A percentile compares a stretch with the other conserved stretches of the same genome.
phyloP scores from a whole-genome alignment of 64 coral and sea anemone genomes.

The Stichodactyla mertensii region DNA sequence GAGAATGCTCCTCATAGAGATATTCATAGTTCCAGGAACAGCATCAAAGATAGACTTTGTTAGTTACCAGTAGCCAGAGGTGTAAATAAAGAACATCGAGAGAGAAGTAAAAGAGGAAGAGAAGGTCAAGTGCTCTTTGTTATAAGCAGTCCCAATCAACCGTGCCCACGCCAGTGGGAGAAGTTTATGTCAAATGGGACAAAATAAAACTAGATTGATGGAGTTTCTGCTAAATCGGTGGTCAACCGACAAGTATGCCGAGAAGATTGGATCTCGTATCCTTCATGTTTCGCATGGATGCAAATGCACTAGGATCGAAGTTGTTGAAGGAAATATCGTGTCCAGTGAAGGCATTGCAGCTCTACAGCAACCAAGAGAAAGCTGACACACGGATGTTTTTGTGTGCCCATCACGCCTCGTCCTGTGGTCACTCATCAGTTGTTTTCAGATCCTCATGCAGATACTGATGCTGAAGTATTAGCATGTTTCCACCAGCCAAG shows the following conservation, averaged over 20 bases:
- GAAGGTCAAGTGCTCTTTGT: constrained; percentile 18
- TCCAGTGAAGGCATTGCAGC: constrained; percentile 13
- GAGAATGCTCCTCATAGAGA: constrained; percentile 19
- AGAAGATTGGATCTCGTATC: constrained; percentile 26
- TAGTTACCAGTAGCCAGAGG: constrained; percentile 41
- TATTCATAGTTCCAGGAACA: constrained; percentile 20
- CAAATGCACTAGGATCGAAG: constrained; percentile 31
- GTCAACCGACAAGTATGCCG: background rate
- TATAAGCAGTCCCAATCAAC: constrained; percentile 20
- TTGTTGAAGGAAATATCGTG: constrained; percentile 12
- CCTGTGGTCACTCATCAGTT: constrained; percentile 18
- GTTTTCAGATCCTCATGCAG: constrained; percentile 28
- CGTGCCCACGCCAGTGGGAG: constrained; percentile 32
- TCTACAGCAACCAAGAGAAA: constrained; percentile 40
- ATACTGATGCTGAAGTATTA: constrained; percentile 57
- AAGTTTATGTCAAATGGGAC: constrained; percentile 20
- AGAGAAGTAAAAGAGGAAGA: constrained; percentile 29
- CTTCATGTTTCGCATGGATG: constrained; percentile 35
- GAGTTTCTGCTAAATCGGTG: constrained; percentile 29
- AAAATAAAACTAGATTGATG: constrained; percentile 38
- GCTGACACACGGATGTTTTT: constrained; percentile 39
- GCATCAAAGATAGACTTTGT: constrained; percentile 62
- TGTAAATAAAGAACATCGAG: constrained; percentile 43
- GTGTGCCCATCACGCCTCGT: constrained; percentile 25
- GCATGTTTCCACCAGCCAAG: constrained; percentile 34